These are phyloP conservation scores for Ameiurus melas DNA, from an alignment of 2,113 vertebrate genomes.

Conservation along the genomic window DNA sequence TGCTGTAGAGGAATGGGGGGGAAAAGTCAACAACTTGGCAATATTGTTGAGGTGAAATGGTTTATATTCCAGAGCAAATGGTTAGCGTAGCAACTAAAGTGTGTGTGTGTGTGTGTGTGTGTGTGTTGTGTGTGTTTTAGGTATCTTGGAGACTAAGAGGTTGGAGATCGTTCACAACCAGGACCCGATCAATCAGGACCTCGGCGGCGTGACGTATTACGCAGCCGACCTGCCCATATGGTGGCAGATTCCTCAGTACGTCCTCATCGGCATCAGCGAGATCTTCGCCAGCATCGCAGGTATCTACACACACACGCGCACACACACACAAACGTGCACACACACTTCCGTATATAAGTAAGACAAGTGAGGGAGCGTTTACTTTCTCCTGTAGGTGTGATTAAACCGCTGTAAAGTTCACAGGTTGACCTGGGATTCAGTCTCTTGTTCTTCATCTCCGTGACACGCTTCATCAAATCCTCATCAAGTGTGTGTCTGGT, in stretches of 20 bases:
- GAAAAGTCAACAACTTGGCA: neutral
- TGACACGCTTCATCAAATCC: neutral
- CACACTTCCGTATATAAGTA: neutral
- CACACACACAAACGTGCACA: conserved; percentile 17
- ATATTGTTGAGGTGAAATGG: neutral
- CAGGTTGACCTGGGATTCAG: neutral
- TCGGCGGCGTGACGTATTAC: conserved; percentile 82
- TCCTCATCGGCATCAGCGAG: conserved; percentile 96
- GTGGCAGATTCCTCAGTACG: conserved; percentile 98
- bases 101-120: conserved; percentile 23
- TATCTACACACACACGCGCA: conserved; percentile 59
- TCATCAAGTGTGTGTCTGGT: neutral
- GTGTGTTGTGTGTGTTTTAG: conserved; percentile 63
- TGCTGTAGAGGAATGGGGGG: neutral
- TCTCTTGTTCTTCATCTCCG: neutral
- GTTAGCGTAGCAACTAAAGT: neutral
- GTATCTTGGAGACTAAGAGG: conserved; percentile 92
- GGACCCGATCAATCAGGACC: conserved; percentile 82
- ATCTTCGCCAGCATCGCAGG: conserved; percentile 98
- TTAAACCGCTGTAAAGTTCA: neutral
- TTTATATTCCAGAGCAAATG: neutral
- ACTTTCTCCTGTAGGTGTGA: neutral
- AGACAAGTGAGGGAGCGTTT: neutral
- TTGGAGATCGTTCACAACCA: conserved; percentile 76
- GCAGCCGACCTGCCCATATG: conserved; percentile 91